phyloP scores from a whole-genome alignment of 2,113 vertebrate genomes.

The Amphilophus citrinellus region DNA sequence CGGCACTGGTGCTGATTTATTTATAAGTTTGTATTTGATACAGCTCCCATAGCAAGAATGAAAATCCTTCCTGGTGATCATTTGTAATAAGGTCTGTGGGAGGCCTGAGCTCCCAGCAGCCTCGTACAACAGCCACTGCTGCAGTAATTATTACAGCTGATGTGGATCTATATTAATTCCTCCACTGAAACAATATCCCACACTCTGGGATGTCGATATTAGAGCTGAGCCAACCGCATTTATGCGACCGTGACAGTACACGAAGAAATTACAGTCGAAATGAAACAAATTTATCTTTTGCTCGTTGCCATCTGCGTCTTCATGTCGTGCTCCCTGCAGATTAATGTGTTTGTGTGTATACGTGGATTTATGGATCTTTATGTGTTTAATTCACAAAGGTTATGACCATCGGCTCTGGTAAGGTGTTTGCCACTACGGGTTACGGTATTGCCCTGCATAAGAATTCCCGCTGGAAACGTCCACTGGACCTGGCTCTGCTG shows the following conservation, averaged over 20 bases:
- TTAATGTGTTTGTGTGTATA: neutral
- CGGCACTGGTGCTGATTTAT: constrained; percentile 53
- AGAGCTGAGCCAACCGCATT: constrained; percentile 9
- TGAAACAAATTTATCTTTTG: constrained; percentile 4
- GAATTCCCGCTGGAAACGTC: constrained; percentile 91
- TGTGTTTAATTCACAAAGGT: constrained; percentile 66
- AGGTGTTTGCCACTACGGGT: constrained; percentile 92
- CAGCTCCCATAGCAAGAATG: constrained; percentile 21
- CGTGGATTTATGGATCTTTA: neutral
- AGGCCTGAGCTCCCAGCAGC: constrained; percentile 42
- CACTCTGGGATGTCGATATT: constrained; percentile 16
- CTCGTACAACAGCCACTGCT: constrained; percentile 30
- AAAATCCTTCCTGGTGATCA: constrained; percentile 34
- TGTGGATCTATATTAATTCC: constrained; percentile 58
- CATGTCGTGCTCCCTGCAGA: neutral
- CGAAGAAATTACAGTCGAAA: neutral
- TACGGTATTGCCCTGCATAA: constrained; percentile 92
- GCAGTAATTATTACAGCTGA: constrained; percentile 59
- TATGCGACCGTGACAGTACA: constrained; percentile 1
- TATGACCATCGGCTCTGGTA: constrained; percentile 92
- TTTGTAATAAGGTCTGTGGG: constrained; percentile 57
- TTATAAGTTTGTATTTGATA: constrained; percentile 42
- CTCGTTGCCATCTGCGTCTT: neutral
- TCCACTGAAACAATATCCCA: constrained; percentile 39
- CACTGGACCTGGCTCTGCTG: constrained; percentile 89